Evolutionary conservation across 1,140 invertebrate genomes (phyloP), one percentile per base, ranked within the genome.

Genomic region (Psix sp.): DNA sequence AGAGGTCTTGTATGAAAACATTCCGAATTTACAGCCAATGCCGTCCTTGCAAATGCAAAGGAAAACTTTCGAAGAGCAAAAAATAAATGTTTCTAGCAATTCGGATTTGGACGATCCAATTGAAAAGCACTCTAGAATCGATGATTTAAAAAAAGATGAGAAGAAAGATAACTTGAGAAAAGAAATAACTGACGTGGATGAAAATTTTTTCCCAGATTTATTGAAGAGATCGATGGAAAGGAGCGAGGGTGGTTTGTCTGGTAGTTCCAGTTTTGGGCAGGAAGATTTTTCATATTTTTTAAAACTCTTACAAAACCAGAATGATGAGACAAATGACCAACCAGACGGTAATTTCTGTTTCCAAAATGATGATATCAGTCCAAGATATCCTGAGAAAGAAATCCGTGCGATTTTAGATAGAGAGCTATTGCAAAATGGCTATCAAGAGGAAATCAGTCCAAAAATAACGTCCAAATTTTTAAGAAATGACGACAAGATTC

Each of bases 181-280:
- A 40, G 85, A 87, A 63, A 87, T 87, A 15, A 87, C 80, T 0
- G 86, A 87, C n/a, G 85, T 87, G 0, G 86, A 87, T 26, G 84
- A 87, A 40, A 80, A 84, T 39, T 87, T 87, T 42, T 87, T 87
- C 24, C 83, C 83, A 16, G 77, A 80, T 74, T 65, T 86, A 14
- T 46, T 86, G 9, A 81, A 77, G 18, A 76, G 38, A 36, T 83
- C 85, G 0, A 81, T 80, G n/a, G 83, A 86, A 42, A 83, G 74
- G 43, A 66, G 31, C 0, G 83, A 85, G 9, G 78, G 82, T 7
- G 76, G 81, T 2, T 79, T 86, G 11, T 84, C 85, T 0, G 75
- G 70, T 0, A 86, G 84, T 60, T 86, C 84, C 0, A 86, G 84
- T 70, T 83, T 86, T 3, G 85, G 78, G 6, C 82, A 86, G 42